Conservation (phyloP, 2,888 invertebrate species). For the Papilio gigon region DNA sequence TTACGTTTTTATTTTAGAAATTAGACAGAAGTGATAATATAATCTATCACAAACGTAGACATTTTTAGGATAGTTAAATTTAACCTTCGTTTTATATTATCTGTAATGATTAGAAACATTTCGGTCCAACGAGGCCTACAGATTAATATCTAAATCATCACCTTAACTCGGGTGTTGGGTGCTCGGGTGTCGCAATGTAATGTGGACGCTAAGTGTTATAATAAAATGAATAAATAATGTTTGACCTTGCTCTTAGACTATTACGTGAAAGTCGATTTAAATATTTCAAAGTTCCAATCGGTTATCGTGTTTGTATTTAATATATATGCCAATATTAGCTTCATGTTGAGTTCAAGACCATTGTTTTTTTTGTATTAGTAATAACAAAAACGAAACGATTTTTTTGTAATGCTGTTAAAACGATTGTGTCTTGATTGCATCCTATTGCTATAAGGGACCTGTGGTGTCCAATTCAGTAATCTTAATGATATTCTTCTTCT, state of each 20-base stretch:
- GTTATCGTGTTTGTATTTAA: conserved; percentile 44
- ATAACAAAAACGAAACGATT: no score
- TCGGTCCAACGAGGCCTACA: conserved; percentile 7
- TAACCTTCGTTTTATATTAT: conserved; percentile 10
- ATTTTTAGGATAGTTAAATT: background rate
- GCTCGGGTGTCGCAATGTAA: no score
- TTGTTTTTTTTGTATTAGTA: no score
- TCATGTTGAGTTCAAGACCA: background rate
- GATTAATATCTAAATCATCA: conserved; percentile 29
- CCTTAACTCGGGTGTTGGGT: conserved; percentile 6
- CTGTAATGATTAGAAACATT: background rate
- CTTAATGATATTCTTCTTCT: no score
- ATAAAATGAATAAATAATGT: conserved; percentile 35
- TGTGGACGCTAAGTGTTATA: conserved; percentile 27
- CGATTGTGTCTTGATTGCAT: no score
- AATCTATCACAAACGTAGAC: background rate
- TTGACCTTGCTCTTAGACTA: conserved; percentile 39
- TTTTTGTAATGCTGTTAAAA: no score
- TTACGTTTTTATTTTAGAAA: conserved; percentile 25
- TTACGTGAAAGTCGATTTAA: conserved; percentile 51
- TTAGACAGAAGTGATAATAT: no score
- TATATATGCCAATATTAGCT: background rate
- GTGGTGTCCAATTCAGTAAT: no score
- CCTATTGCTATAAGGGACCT: no score
- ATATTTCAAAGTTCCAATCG: conserved; percentile 51